These are phyloP conservation scores for Hybos culiciformis DNA, from an alignment of 2,888 invertebrate species.

Conservation along the genomic window DNA sequence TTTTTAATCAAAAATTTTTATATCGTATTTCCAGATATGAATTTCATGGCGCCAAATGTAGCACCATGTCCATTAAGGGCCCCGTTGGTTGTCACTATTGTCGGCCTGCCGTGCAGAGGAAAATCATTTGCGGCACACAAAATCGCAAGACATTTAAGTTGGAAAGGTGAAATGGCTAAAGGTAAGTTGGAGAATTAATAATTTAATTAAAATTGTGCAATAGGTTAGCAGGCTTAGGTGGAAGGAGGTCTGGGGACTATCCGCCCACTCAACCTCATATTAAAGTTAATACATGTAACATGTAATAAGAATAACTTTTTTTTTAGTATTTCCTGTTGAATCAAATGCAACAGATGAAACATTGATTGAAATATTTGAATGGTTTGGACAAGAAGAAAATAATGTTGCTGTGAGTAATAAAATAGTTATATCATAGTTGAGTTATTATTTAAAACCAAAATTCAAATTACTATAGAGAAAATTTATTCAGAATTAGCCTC, in stretches of 20 bases:
- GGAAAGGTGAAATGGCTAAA: conserved; percentile 77
- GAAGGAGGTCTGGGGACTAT: no score
- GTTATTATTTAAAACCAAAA: no score
- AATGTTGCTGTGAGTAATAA: conserved; percentile 60
- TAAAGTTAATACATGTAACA: no score
- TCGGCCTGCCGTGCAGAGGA: conserved; percentile 82
- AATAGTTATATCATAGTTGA: no score
- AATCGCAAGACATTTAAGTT: conserved; percentile 74
- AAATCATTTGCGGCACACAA: conserved; percentile 85
- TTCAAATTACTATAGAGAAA: no score
- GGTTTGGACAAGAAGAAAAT: conserved; percentile 57
- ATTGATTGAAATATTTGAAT: conserved; percentile 70
- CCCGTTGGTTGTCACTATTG: conserved; percentile 74
- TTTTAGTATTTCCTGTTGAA: conserved; percentile 61
- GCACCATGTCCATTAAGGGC: conserved; percentile 35
- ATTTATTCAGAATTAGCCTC: no score
- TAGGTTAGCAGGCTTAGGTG: no score
- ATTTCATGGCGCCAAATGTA: conserved; percentile 15
- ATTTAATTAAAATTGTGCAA: no score
- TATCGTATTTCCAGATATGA: not conserved
- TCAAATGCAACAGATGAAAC: conserved; percentile 42
- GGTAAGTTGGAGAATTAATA: conserved; percentile 40
- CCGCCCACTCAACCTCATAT: no score
- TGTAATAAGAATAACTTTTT: no score
- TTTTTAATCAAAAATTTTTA: not conserved